Percentiles rank a stretch among this genome's conserved stretches.
Conservation (phyloP, 35 echinoderm and acorn worm species). For the Apostichopus parvimensis region DNA sequence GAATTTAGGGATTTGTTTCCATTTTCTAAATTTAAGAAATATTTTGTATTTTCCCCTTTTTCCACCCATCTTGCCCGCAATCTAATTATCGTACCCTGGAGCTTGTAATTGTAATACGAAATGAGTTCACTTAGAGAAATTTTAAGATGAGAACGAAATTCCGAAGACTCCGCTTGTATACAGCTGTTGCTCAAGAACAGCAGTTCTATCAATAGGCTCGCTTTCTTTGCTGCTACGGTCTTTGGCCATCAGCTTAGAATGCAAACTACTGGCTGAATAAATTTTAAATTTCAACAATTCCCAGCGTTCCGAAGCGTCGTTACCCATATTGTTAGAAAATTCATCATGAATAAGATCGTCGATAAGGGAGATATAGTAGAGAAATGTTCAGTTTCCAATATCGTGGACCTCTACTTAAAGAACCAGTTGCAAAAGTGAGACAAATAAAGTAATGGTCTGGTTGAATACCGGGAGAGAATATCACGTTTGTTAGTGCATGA, state of each 20-base stretch:
- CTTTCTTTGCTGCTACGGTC: neutral
- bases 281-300: neutral
- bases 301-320: no score
- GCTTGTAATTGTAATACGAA: constrained; percentile 23
- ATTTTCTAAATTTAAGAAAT: constrained; percentile 44
- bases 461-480: neutral
- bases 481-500: neutral
- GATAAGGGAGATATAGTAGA: neutral
- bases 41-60: constrained; percentile 43
- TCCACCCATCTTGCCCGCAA: constrained; percentile 9
- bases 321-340: no score
- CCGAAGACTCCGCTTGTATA: neutral
- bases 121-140: neutral
- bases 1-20: neutral
- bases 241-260: constrained; percentile 16
- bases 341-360: neutral
- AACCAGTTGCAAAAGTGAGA: no score
- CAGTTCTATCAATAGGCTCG: neutral
- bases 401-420: neutral
- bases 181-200: constrained; percentile 16
- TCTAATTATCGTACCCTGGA: constrained; percentile 31
- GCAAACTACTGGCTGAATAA: neutral
- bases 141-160: neutral
- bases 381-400: constrained; percentile 53
- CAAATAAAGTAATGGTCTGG: neutral